These are phyloP conservation scores for Saimiri boliviensis DNA, from an alignment of 2,113 vertebrate genomes.

Conservation along the genomic window DNA sequence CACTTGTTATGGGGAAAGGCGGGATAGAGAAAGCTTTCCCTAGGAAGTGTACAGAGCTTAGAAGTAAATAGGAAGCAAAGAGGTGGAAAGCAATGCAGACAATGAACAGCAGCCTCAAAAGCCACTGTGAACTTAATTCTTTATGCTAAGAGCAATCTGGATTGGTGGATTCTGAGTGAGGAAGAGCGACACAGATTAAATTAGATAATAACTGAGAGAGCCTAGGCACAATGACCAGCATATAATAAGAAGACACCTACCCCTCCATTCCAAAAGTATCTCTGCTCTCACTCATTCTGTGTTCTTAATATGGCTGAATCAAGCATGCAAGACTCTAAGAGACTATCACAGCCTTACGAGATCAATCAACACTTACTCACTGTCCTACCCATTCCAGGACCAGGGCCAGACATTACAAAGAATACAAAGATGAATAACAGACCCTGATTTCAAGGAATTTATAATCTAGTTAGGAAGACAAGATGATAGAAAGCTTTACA, in stretches of 20 bases:
- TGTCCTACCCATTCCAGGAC: slow-evolving; percentile 51
- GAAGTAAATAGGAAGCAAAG: not conserved
- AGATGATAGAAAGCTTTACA: not conserved
- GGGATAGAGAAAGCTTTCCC: not conserved
- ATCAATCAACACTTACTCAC: slow-evolving; percentile 15
- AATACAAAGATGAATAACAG: slow-evolving; percentile 45
- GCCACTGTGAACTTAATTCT: not conserved
- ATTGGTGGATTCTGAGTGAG: not conserved
- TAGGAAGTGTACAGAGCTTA: not conserved
- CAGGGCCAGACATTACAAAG: slow-evolving; percentile 30
- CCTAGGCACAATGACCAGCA: not conserved
- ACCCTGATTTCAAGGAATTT: slow-evolving; percentile 22
- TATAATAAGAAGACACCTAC: slow-evolving; percentile 22
- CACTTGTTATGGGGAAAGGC: not conserved
- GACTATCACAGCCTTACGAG: not conserved
- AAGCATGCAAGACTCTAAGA: not conserved
- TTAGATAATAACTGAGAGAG: not conserved
- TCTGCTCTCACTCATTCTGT: slow-evolving; percentile 50
- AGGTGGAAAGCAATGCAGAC: not conserved
- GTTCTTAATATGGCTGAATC: slow-evolving; percentile 34
- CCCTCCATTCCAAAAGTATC: slow-evolving; percentile 34
- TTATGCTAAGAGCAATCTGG: slow-evolving; percentile 18
- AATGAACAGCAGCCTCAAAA: not conserved
- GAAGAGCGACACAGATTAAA: slow-evolving; percentile 8
- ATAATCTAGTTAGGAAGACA: slow-evolving; percentile 47